Evolutionary conservation across 2,113 vertebrate species (phyloP).

Genomic region (Cavia porcellus): DNA sequence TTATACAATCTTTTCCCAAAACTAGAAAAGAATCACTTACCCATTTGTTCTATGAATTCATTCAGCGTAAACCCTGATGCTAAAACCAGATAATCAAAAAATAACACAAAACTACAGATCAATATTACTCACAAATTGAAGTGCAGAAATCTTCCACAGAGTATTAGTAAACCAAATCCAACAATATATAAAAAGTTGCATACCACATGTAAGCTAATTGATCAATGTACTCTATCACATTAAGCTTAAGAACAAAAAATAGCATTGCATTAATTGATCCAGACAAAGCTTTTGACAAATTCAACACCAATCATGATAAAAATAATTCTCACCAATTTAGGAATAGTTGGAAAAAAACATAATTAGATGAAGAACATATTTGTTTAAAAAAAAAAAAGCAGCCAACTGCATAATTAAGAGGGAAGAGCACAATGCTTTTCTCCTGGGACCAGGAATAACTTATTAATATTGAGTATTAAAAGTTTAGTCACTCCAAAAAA

Average conservation of each 20-base stretch:
- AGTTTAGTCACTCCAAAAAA: neutral
- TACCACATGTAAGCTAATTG: neutral
- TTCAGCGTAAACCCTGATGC: neutral
- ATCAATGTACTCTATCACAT: neutral
- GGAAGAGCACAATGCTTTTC: neutral
- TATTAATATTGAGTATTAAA: neutral
- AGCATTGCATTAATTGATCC: neutral
- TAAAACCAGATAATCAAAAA: neutral
- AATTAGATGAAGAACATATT: neutral
- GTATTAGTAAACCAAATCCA: neutral
- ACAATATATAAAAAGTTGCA: neutral
- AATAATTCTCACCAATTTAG: slow-evolving; percentile 1
- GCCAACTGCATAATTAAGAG: neutral
- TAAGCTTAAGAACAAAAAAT: neutral
- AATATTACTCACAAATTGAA: neutral
- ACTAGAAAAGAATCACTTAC: neutral
- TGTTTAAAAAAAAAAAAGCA: neutral
- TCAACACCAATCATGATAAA: neutral
- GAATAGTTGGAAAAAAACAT: neutral
- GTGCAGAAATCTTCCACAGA: neutral
- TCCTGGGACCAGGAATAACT: neutral
- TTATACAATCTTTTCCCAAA: neutral
- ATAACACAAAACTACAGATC: neutral
- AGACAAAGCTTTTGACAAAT: slow-evolving; percentile 40
- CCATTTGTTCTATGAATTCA: neutral